A percentile compares a stretch with the other conserved stretches of the same genome.
These are phyloP conservation scores for Chelidonichthys spinosus DNA, from an alignment of 2,797 vertebrate genomes.

Conservation along the genomic window DNA sequence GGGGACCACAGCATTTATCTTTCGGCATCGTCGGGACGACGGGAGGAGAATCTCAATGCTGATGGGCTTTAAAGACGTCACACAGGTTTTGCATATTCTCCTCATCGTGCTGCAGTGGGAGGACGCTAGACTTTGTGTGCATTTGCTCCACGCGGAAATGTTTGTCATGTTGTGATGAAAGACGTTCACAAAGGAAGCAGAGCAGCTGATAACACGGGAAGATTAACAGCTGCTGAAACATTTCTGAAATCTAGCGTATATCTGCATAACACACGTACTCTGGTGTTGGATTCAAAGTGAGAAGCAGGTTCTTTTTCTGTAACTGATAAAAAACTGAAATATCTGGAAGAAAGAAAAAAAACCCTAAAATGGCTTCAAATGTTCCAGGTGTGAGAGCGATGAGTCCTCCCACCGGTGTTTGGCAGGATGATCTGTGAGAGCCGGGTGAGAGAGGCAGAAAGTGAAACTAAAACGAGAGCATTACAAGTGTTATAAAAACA, in stretches of 20 bases:
- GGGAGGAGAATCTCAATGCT: too few species aligned
- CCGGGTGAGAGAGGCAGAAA: slow-evolving; percentile 13
- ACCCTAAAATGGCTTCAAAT: neutral
- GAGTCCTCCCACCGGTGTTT: slow-evolving; percentile 16
- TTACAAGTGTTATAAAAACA: neutral
- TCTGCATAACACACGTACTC: neutral
- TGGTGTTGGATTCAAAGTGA: neutral
- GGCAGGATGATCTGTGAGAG: slow-evolving; percentile 16
- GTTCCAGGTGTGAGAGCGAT: neutral
- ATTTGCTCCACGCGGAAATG: too few species aligned
- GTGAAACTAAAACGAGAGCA: slow-evolving; percentile 16
- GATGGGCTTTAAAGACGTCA: too few species aligned
- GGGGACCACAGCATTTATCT: too few species aligned
- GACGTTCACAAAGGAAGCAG: neutral
- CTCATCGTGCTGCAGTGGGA: too few species aligned
- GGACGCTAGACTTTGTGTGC: too few species aligned
- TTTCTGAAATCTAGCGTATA: slow-evolving; percentile 6
- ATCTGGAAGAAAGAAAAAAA: neutral
- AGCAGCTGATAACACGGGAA: neutral
- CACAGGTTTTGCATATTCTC: too few species aligned
- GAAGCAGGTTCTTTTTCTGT: neutral
- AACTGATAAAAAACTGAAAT: neutral
- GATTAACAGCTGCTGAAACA: slow-evolving; percentile 28
- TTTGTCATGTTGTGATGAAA: slow-evolving; percentile 5
- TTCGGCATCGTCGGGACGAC: too few species aligned